phyloP scores from a whole-genome alignment of 2,113 vertebrate species.

The Piprites chloris region DNA sequence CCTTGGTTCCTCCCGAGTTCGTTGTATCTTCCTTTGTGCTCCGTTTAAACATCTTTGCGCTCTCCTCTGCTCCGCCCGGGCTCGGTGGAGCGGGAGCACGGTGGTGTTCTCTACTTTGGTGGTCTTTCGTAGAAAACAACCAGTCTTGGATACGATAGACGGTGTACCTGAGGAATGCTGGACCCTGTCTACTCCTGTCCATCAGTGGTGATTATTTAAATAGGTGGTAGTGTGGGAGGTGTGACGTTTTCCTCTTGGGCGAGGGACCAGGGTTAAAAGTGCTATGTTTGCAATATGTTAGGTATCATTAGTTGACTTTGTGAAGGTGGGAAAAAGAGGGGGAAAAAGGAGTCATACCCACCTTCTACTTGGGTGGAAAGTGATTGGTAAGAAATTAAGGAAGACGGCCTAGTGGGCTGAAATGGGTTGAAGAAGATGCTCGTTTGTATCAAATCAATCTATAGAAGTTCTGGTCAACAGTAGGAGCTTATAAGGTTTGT shows the following conservation, averaged over 20 bases:
- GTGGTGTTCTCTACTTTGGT: background rate
- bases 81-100: background rate
- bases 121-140: background rate
- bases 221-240: background rate
- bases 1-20: background rate
- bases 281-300: background rate
- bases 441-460: background rate
- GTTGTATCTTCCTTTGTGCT: constrained; percentile 30
- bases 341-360: background rate
- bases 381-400: background rate
- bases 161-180: background rate
- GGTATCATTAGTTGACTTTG: background rate
- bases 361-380: background rate
- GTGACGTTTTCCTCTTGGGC: background rate
- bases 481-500: background rate
- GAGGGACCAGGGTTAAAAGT: background rate
- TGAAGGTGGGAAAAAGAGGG: background rate
- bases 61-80: background rate
- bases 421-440: background rate
- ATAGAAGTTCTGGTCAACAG: background rate
- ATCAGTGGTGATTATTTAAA: background rate
- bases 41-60: background rate
- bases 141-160: background rate
- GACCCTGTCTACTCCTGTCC: background rate
- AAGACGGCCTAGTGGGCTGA: background rate